A percentile compares a stretch with the other conserved stretches of the same genome.
These are phyloP conservation scores for Eciton burchellii DNA, from an alignment of 1,140 invertebrate species.

Conservation along the genomic window DNA sequence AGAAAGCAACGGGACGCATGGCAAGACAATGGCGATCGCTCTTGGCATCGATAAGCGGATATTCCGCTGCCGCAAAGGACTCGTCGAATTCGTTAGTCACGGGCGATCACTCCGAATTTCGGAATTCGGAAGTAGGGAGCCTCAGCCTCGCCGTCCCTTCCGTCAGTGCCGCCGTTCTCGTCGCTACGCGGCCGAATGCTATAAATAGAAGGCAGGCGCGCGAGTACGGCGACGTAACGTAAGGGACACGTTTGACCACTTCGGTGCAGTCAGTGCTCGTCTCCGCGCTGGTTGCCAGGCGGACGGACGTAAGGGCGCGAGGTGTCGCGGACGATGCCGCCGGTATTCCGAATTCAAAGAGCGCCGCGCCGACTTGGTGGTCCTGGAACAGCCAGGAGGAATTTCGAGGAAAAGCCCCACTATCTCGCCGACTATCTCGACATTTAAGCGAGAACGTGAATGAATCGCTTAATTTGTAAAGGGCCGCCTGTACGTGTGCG, in stretches of 20 bases:
- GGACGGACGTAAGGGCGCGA: slow-evolving; percentile 1
- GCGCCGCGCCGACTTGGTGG: neutral
- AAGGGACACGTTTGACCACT: slow-evolving; percentile 64
- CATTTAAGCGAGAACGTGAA: slow-evolving; percentile 1
- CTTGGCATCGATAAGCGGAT: too few species aligned
- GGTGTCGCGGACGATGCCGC: neutral
- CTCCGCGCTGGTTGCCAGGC: slow-evolving; percentile 26
- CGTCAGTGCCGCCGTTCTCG: neutral
- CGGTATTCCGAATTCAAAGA: slow-evolving; percentile 29
- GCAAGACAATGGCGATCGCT: too few species aligned
- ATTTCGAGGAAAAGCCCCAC: slow-evolving; percentile 13
- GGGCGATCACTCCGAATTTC: neutral
- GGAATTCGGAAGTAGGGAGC: neutral
- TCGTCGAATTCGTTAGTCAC: too few species aligned
- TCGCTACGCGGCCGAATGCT: neutral
- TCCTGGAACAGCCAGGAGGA: neutral
- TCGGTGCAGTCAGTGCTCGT: slow-evolving; percentile 46
- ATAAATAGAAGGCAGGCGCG: slow-evolving; percentile 45
- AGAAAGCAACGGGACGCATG: too few species aligned
- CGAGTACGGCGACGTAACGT: slow-evolving; percentile 32
- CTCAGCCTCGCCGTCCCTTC: neutral
- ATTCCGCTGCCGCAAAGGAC: too few species aligned
- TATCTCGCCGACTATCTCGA: neutral
- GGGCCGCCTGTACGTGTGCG: neutral
- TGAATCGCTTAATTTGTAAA: slow-evolving; percentile 6